Conservation (phyloP, 1,140 invertebrate species). For the Cydia amplana region DNA sequence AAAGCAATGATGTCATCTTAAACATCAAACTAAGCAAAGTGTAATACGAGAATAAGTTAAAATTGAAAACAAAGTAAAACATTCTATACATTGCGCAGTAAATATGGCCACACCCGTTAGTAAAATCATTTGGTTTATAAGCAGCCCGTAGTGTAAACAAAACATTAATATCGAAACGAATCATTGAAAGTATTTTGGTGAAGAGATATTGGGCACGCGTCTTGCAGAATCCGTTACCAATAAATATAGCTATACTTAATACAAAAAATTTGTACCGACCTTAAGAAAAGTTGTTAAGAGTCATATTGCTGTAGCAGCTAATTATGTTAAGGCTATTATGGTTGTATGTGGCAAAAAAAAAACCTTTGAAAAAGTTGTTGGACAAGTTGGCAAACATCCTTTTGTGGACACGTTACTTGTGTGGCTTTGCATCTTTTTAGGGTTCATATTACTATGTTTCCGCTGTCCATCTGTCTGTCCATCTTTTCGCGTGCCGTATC, state of each 20-base stretch:
- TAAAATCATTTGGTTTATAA: neutral
- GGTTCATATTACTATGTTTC: neutral
- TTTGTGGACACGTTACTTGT: conserved; percentile 25
- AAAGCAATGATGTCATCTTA: conserved; percentile 35
- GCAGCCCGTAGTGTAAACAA: neutral
- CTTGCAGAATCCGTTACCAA: conserved; percentile 31
- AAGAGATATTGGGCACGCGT: conserved; percentile 25
- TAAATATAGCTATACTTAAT: neutral
- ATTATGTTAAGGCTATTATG: conserved; percentile 2
- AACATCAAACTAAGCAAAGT: conserved; percentile 28
- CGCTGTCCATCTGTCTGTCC: too few relatives aligned
- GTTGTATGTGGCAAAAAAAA: conserved; percentile 8
- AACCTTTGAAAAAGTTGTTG: conserved; percentile 21
- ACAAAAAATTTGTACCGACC: neutral
- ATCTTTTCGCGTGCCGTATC: too few relatives aligned
- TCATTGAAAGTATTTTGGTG: neutral
- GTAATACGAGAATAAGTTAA: conserved; percentile 6
- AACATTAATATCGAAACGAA: neutral
- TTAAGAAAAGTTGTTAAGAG: neutral
- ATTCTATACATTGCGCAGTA: neutral
- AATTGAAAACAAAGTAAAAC: neutral
- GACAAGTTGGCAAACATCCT: conserved; percentile 23
- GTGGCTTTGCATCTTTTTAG: conserved; percentile 13
- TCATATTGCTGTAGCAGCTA: neutral
- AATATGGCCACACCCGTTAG: neutral